Evolutionary conservation across 1,140 invertebrate species (phyloP), one percentile per base, ranked within the genome.

Genomic region (Sinella curviseta): DNA sequence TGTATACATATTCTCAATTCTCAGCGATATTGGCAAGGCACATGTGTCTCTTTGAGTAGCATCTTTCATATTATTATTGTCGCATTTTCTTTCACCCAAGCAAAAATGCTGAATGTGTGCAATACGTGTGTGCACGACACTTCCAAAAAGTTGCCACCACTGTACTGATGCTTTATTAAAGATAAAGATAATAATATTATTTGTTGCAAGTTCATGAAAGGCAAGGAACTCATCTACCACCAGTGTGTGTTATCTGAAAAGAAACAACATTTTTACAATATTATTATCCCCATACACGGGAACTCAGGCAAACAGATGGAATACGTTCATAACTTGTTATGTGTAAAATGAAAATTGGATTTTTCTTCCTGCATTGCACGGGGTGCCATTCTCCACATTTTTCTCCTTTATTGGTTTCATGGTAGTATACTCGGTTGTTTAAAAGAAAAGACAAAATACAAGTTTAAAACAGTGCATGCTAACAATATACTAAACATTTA

Each of bases 331-430:
- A 60, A 48, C 12, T 60, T 17, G n/a, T 8, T 30, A 31, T 70
- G 24, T 60, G 24, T 60, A 24, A 65, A 65, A 70, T 33, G 65
- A 24, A 70, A 70, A 70, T 70, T 70, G 26, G 65, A 70, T 70
- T 70, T 70, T 70, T 70, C 26, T 70, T 65, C 57, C 65, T 31
- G 28, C 26, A 70, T 33, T 24, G 31, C 31, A 70, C 31, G 65
- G 20, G 39, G 74, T 75, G 34, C 30, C 39, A 75, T 48, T 48
- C 39, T 26, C 24, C 35, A 75, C 39, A 54, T 70, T 70, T 70
- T 30, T 24, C 31, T 39, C 31, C 33, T 74, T 35, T 77, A 74
- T 75, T 76, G 78, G 74, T 35, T 57, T 70, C 3, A 70, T 33
- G 65, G 31, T 70, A 33, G 65, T 48, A 12, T 48, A 31, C 12